Evolutionary conservation across 2,797 vertebrate genomes (phyloP), one percentile per base, ranked within the genome.

Genomic region (Enteromius viviparus): DNA sequence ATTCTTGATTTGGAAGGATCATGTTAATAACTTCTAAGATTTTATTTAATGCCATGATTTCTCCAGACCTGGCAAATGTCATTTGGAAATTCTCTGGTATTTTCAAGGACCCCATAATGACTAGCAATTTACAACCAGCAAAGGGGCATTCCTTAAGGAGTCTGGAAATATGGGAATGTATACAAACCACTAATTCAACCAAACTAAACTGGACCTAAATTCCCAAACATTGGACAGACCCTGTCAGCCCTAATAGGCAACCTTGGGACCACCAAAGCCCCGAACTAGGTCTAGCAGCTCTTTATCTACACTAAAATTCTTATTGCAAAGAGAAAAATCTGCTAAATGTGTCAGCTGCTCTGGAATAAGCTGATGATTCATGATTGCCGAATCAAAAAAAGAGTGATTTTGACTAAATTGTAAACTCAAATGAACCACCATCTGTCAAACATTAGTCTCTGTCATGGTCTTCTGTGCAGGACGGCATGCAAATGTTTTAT

Each of bases 361-460:
- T 37, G 55, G 42, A 76, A 66, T 26, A 71, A 70, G 62, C 53
- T 68, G 77, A 81, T 51, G 64, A 76, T 83, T 71, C 58, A 65
- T 53, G 49, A 45, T 49, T 55, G 70, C 55, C 60, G 51, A 66
- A 55, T 81, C 51, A 79, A 76, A 77, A 77, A 53, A 75, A 58
- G 74, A 81, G 72, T 21, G 42, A 81, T 74, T 53, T 40, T 45
- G 60, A 76, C 83, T 78, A 80, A 87, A 88, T 66, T 55, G 66
- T 71, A 40, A 76, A 65, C 78, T 69, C 47, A 76, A 64, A 80
- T 15, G 47, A 75, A 79, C 68, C 53, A 32, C 81, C 87, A 87
- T 89, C 87, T 85, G 88, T 84, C 84, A 80, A 78, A 84, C 82
- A 87, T 87, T 86, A 90, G 29, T 79, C 80, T 40, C 66, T 78